Evolutionary conservation across 1,140 invertebrate genomes (phyloP).

Genomic region (Drosophila miranda): DNA sequence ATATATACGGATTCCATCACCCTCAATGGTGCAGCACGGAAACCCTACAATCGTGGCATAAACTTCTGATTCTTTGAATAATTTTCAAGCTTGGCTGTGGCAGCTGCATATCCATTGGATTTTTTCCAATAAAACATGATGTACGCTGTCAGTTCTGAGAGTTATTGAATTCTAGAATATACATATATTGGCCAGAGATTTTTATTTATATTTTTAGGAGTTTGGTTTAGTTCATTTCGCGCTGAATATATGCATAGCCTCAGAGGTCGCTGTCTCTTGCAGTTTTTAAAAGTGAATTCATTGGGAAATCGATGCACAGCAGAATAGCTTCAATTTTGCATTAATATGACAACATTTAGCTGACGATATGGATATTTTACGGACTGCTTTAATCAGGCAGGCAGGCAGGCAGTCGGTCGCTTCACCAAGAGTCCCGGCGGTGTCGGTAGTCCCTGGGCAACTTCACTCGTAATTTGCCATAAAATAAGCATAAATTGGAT

Average conservation of each 20-base stretch:
- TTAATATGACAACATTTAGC: conserved; percentile 20
- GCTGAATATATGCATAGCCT: neutral
- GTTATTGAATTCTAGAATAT: conserved; percentile 2
- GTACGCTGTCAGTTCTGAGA: neutral
- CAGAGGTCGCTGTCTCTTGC: no score
- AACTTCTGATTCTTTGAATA: neutral
- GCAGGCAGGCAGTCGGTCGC: neutral
- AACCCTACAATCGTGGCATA: no score
- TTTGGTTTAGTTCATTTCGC: no score
- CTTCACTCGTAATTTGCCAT: conserved; percentile 73
- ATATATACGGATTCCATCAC: neutral
- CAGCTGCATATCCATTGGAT: neutral
- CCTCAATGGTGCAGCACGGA: neutral
- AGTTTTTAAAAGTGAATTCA: no score
- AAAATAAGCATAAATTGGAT: conserved; percentile 80
- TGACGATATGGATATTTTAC: conserved; percentile 37
- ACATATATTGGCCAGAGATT: no score
- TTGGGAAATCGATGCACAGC: no score
- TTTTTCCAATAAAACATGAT: conserved; percentile 6
- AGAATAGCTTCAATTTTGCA: neutral
- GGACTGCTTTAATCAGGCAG: conserved; percentile 32
- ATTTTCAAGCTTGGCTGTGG: conserved; percentile 8
- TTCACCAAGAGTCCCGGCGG: conserved; percentile 15
- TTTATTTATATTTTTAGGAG: neutral
- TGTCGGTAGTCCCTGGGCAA: conserved; percentile 22